Base-by-base conservation (phyloP, 2,888 invertebrate genomes). In the Volucella zonaria region DNA sequence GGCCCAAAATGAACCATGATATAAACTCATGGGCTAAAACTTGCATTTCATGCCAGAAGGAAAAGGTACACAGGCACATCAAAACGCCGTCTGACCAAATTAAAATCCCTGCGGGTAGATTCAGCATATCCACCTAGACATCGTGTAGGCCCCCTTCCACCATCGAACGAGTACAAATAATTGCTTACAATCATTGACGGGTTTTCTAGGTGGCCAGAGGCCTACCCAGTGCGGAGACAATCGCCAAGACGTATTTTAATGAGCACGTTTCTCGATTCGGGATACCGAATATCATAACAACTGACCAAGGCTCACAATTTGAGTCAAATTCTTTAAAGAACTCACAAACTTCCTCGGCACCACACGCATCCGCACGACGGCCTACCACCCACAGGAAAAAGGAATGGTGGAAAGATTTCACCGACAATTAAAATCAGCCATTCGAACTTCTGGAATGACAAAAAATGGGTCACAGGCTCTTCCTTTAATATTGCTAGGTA, bases 131-230 rank as follows among this genome's bases (percentile, higher is more conserved):
- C 70, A 79, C 9, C 6, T 85, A 4, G 85, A 87, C 38, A 11
- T 82, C 0, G n/a, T n/a, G 68, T 87, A 14, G 73, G 81, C 2
- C 77, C 81, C 3, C 59, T 80, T 6, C 81, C 81, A 9, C 42
- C 54, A 8, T 66, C 58, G 10, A 49, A 64, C 14, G 62, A 64
- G 4, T 54, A 49, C n/a, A 70, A 68, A 12, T 85, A 77, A 40
- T 40, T 58, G 4, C 70, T 74, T 1, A 81, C 78, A 8, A 64
- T 59, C 45, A 78, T 82, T 40, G 82, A 80, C 18, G 10, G 76
- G 4, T 82, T 79, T 43, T 59, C 76, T 4, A 49, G 62, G 11
- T 82, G 79, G 74, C 52, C 80, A 3, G 82, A 75, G 15, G 78
- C 78, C 12, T 64, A 70, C 31, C 67, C 81, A 8, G 58, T 15